Evolutionary conservation across 2,113 vertebrate genomes (phyloP), one percentile per base, ranked within the genome.

Genomic region (Puffinus mauretanicus): DNA sequence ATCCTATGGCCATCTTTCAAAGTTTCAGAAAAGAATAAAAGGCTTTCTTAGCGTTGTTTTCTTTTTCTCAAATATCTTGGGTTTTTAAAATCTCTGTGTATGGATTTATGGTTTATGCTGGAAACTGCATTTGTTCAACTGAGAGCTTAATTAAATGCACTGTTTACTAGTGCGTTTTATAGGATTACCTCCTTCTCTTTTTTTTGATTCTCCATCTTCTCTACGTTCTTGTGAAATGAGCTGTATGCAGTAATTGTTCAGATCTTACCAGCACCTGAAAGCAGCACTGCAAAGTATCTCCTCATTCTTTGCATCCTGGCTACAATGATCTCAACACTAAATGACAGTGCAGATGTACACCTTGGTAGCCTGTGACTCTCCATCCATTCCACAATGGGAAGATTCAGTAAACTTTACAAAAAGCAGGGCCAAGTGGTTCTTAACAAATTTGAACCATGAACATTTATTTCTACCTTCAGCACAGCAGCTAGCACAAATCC

Each of bases 231-330:
- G 22, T 55, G 81, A 65, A 42, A 72, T 11, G 42, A 51, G 29
- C 27, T 42, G 4, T 9, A 2, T 4, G 17, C 19, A 34, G 36
- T 26, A 34, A 15, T 25, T 38, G 13, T 16, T 24, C n/a, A 34
- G 64, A 17, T 32, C 9, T 27, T 42, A 5, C 40, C 2, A 1
- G 2, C 20, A 2, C 40, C 47, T 25, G 54, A 32, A 2, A 57
- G 15, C 34, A 87, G 55, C 46, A 13, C 42, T 58, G 70, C 51
- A 18, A 60, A 65, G 34, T 38, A 11, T 18, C 14, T 44, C 20
- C 20, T 18, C 4, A 1, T 11, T 4, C 10, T 14, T 30, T 30
- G 21, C 21, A 19, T 32, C 24, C 22, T 38, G 69, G 10, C 42
- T 54, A 20, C 44, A 51, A 5, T 17, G 24, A 6, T 14, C 38